Evolutionary conservation across 2,888 invertebrate genomes (phyloP).

Genomic region (Melikaiella ostensackeni): DNA sequence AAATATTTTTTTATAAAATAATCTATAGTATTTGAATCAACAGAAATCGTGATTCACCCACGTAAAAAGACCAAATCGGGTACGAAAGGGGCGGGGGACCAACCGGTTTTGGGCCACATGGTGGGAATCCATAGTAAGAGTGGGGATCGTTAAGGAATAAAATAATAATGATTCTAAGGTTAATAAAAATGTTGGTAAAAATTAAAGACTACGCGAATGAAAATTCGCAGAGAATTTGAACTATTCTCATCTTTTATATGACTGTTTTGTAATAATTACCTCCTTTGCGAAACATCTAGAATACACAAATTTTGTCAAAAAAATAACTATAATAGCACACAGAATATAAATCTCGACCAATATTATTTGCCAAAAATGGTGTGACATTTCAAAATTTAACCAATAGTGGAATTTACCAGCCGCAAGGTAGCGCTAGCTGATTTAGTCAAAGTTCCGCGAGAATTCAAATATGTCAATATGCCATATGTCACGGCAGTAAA

Average conservation of each 20-base stretch:
- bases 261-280: background rate
- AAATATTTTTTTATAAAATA: too few species aligned
- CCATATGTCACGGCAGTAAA: conserved; percentile 59
- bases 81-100: background rate
- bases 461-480: too few species aligned
- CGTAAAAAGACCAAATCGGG: background rate
- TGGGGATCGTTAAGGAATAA: background rate
- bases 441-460: too few species aligned
- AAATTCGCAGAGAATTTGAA: too few species aligned
- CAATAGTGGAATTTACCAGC: too few species aligned
- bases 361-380: background rate
- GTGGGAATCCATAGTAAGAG: background rate
- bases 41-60: background rate
- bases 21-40: background rate
- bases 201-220: too few species aligned
- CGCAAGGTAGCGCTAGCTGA: too few species aligned
- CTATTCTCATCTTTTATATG: too few species aligned
- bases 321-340: background rate
- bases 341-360: background rate
- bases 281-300: background rate
- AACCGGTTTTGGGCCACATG: background rate
- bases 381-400: background rate
- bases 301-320: background rate
- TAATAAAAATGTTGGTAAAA: too few species aligned
- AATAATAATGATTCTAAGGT: background rate